phyloP scores from a whole-genome alignment of 2,113 vertebrate genomes.

The Oreochromis tanganicae region DNA sequence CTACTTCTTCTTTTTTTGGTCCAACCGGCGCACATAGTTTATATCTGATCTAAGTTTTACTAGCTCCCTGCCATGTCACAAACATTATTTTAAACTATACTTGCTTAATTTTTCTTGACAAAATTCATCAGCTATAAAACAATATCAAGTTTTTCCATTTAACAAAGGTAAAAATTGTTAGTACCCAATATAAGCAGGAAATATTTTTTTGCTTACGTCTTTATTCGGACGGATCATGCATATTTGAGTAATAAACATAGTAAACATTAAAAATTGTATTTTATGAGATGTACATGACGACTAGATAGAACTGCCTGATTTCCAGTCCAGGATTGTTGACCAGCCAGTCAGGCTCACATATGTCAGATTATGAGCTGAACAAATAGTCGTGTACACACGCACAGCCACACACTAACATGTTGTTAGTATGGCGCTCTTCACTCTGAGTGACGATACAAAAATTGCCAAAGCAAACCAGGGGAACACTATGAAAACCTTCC shows the following conservation, averaged over 20 bases:
- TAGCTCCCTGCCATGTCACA: not conserved
- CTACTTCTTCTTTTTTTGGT: not conserved
- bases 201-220: not conserved
- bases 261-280: not conserved
- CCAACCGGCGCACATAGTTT: not conserved
- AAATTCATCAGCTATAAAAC: not conserved
- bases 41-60: not conserved
- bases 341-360: not conserved
- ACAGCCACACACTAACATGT: not conserved
- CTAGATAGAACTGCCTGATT: not conserved
- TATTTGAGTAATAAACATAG: not conserved
- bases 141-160: not conserved
- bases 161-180: not conserved
- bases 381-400: not conserved
- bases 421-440: not conserved
- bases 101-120: not conserved
- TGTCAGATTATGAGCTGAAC: not conserved
- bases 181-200: not conserved
- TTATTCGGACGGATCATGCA: not conserved
- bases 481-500: not conserved
- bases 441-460: not conserved
- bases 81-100: not conserved
- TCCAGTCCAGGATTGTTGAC: not conserved
- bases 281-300: not conserved
- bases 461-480: not conserved